A percentile compares a stretch with the other conserved stretches of the same genome.
Conservation (phyloP, 2,113 vertebrate genomes). For the Litocranius walleri region DNA sequence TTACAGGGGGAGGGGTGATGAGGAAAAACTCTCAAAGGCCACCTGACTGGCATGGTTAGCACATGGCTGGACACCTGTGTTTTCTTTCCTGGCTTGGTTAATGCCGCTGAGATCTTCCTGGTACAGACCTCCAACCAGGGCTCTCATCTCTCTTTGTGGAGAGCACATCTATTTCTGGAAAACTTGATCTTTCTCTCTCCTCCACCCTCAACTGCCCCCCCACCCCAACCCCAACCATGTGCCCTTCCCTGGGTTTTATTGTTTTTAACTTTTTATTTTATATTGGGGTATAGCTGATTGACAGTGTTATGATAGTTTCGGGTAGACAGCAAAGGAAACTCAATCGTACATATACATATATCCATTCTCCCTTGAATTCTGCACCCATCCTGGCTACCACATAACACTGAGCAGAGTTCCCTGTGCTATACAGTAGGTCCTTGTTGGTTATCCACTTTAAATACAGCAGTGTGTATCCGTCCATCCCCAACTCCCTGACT, state of each 20-base stretch:
- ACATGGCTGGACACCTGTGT: background rate
- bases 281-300: background rate
- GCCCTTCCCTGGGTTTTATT: background rate
- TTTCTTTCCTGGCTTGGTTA: background rate
- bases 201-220: background rate
- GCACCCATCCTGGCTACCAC: background rate
- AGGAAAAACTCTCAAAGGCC: background rate
- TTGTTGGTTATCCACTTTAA: background rate
- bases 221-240: background rate
- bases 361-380: background rate
- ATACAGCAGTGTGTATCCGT: background rate
- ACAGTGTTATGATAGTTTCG: background rate
- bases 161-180: background rate
- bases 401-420: background rate
- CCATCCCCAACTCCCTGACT: background rate
- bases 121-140: background rate
- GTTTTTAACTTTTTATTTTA: background rate
- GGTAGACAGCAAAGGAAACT: background rate
- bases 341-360: background rate
- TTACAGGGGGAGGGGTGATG: background rate
- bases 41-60: background rate
- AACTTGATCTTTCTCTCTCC: background rate
- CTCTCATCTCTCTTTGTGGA: background rate
- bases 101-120: background rate
- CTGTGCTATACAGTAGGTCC: background rate